Percentiles rank a stretch among this genome's conserved stretches.
Conservation (phyloP, 2,113 vertebrate species). For the Rhinichthys klamathensis region DNA sequence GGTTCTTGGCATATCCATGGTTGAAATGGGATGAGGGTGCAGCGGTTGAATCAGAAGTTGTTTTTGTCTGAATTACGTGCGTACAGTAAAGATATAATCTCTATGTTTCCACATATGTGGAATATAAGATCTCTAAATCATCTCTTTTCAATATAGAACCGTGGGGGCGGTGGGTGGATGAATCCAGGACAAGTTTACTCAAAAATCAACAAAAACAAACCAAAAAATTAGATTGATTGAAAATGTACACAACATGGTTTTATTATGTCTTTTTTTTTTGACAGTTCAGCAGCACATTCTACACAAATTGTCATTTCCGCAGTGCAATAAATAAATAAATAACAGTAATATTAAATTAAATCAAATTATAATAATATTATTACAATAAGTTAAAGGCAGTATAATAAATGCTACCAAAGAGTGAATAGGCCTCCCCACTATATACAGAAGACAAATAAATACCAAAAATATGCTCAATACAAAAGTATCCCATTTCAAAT, state of each 20-base stretch:
- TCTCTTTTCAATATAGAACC: background rate
- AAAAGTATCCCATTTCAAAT: background rate
- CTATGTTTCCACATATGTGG: background rate
- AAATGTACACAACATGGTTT: background rate
- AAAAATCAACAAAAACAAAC: background rate
- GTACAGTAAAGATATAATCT: background rate
- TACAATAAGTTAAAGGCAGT: no score
- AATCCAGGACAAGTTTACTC: background rate
- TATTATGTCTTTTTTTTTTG: no score
- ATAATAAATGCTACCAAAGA: no score
- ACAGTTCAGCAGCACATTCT: background rate
- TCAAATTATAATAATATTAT: no score
- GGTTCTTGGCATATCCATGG: background rate
- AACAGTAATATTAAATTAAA: no score
- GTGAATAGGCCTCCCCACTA: background rate
- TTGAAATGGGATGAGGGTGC: background rate
- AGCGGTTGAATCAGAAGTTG: background rate
- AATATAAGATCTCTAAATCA: background rate
- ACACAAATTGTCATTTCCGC: background rate
- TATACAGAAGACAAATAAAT: background rate
- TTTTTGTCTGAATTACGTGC: background rate
- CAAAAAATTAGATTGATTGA: background rate
- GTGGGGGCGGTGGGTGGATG: no score
- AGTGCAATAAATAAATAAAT: background rate
- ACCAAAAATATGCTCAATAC: background rate